These are phyloP conservation scores for Characodon lateralis DNA, from an alignment of 2,797 vertebrate species.

Conservation along the genomic window DNA sequence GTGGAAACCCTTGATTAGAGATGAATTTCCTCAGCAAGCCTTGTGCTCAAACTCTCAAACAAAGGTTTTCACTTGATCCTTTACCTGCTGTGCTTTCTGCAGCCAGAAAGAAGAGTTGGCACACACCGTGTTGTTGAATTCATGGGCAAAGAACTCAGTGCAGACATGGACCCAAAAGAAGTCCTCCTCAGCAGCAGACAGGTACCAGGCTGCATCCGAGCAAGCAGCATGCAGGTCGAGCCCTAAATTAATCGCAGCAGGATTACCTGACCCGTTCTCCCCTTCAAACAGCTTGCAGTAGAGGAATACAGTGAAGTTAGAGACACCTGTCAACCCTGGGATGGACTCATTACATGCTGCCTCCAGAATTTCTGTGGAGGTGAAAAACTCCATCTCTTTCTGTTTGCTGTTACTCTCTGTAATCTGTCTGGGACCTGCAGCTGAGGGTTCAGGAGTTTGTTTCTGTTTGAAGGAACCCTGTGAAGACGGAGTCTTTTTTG, in stretches of 20 bases:
- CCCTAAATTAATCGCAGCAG: constrained; percentile 60
- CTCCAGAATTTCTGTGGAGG: constrained; percentile 82
- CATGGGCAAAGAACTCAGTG: constrained; percentile 85
- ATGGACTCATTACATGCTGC: constrained; percentile 86
- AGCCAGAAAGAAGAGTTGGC: constrained; percentile 86
- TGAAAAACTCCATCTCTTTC: constrained; percentile 55
- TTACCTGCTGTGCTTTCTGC: constrained; percentile 82
- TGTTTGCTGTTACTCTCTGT: constrained; percentile 19
- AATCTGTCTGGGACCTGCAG: constrained; percentile 29
- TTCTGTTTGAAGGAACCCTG: constrained; percentile 31
- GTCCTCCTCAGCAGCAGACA: constrained; percentile 85
- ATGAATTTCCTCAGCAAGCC: background rate
- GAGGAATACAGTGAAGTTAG: constrained; percentile 90
- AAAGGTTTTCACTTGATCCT: background rate
- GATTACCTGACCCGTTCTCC: constrained; percentile 67
- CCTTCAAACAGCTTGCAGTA: constrained; percentile 88
- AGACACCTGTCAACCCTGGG: constrained; percentile 83
- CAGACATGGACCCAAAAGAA: constrained; percentile 89
- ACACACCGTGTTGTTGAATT: constrained; percentile 89
- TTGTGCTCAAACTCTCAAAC: constrained; percentile 7
- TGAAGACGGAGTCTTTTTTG: constrained; percentile 30
- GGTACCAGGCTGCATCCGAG: constrained; percentile 88
- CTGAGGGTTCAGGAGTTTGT: constrained; percentile 1
- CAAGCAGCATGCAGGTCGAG: constrained; percentile 83
- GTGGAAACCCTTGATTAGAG: background rate